Percentiles rank a stretch among this genome's conserved stretches.
These are phyloP conservation scores for Poecilia gillii DNA, from an alignment of 2,797 vertebrate genomes.

Conservation along the genomic window DNA sequence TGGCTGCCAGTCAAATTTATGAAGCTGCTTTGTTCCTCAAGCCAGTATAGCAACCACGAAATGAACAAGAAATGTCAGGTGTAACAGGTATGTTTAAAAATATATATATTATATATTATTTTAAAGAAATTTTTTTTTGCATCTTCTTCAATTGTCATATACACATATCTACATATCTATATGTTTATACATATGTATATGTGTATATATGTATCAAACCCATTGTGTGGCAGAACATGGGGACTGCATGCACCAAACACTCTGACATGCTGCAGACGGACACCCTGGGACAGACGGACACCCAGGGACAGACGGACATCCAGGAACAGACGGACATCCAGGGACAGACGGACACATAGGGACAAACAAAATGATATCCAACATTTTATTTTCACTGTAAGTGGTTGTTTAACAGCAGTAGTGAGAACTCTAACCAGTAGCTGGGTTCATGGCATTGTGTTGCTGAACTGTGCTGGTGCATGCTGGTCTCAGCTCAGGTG, in stretches of 20 bases:
- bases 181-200: too few relatives aligned
- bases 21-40: too few relatives aligned
- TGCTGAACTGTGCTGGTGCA: not conserved
- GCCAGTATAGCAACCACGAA: too few relatives aligned
- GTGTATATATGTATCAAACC: not conserved
- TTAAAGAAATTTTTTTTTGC: too few relatives aligned
- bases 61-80: too few relatives aligned
- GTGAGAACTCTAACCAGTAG: not conserved
- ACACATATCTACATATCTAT: too few relatives aligned
- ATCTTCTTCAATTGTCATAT: too few relatives aligned
- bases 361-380: not conserved
- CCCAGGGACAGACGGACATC: not conserved
- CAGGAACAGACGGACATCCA: not conserved
- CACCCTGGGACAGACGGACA: not conserved
- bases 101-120: too few relatives aligned
- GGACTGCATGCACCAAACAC: not conserved
- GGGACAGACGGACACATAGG: not conserved
- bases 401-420: not conserved
- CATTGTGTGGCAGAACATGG: not conserved
- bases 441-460: not conserved
- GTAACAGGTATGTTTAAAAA: too few relatives aligned
- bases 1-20: too few relatives aligned
- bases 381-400: conserved; percentile 1
- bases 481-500: not conserved
- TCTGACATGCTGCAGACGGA: not conserved